These are phyloP conservation scores for Psilanteris sp. DNA, from an alignment of 1,140 invertebrate species.

Conservation along the genomic window DNA sequence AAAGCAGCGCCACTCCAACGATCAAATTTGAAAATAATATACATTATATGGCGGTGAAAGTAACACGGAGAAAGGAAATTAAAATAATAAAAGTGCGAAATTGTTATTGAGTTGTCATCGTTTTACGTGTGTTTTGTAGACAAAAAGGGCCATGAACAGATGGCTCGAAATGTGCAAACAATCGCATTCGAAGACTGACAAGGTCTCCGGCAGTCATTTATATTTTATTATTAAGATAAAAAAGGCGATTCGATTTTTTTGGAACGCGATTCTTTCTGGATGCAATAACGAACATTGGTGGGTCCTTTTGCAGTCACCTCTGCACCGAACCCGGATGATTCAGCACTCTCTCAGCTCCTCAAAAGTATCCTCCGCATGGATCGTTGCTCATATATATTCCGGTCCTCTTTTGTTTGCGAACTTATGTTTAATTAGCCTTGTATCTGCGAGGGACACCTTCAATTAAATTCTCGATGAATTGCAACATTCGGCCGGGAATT, in stretches of 20 bases:
- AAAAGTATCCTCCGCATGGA: conserved; percentile 37
- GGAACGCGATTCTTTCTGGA: conserved; percentile 14
- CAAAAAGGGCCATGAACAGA: conserved; percentile 11
- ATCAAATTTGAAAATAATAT: too few species aligned
- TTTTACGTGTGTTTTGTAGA: conserved; percentile 4
- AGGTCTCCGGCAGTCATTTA: conserved; percentile 22
- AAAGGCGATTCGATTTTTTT: conserved; percentile 31
- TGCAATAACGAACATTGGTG: conserved; percentile 24
- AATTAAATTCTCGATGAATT: conserved; percentile 59
- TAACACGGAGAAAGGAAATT: not conserved
- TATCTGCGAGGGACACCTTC: conserved; percentile 50
- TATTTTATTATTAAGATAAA: conserved; percentile 26
- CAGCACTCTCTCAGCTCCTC: conserved; percentile 50
- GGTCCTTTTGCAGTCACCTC: conserved; percentile 41
- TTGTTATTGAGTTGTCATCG: conserved; percentile 15
- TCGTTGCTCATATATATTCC: conserved; percentile 15
- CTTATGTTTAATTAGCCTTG: conserved; percentile 55
- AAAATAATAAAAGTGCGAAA: conserved; percentile 1
- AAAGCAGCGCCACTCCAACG: too few species aligned
- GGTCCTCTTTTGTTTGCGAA: conserved; percentile 51
- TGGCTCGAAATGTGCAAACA: conserved; percentile 6
- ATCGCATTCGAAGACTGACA: conserved; percentile 8
- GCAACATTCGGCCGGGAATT: conserved; percentile 29
- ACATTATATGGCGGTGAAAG: too few species aligned
- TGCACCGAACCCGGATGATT: conserved; percentile 27